Evolutionary conservation across 2,888 invertebrate species (phyloP), one percentile per base, ranked within the genome.

Genomic region (Drosophila maculinotata): DNA sequence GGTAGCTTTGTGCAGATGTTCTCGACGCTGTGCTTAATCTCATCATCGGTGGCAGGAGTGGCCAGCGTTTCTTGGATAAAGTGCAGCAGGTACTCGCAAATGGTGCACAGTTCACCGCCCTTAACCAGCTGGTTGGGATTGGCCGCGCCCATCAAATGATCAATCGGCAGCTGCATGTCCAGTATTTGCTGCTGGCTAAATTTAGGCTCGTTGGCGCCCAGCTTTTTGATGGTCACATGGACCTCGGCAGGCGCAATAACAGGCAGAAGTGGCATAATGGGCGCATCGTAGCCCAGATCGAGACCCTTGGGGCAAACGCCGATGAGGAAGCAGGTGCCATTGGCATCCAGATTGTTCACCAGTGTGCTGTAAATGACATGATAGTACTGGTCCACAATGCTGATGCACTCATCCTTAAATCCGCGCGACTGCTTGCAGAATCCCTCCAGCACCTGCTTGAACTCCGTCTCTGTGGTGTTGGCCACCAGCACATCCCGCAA

Each of bases 41-140:
- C 92, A 7, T 94, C 94, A 92, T 95, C 96, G 8, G 93, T 95
- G 30, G 90, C 90, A 1, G 94, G 94, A 69, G 94, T 93, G 53
- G 95, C 95, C 70, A 97, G 92, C 14, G 93, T 93, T 48, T 95
- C 93, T 89, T 97, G 97, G 41, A 97, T 81, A 69, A 95, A 96
- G 88, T 97, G 96, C 78, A 97, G 91, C 90, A 96, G 93, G 91
- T 96, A 96, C 91, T 97, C 95, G 89, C 97, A 97, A 89, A 97
- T 93, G 25, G 94, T 94, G 90, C 97, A 97, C 1, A 92, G 89
- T 69, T 90, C 74, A 9, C 91, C 94, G 89, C 83, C 93, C 92
- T 87, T 90, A 65, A 85, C 91, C 6, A 87, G 56, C 48, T 75
- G 30, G 5, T 59, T 36, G 2, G 90, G 84, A 86, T 90, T 77